phyloP scores from a whole-genome alignment of 2,113 vertebrate genomes.

The Psephotus haematonotus region DNA sequence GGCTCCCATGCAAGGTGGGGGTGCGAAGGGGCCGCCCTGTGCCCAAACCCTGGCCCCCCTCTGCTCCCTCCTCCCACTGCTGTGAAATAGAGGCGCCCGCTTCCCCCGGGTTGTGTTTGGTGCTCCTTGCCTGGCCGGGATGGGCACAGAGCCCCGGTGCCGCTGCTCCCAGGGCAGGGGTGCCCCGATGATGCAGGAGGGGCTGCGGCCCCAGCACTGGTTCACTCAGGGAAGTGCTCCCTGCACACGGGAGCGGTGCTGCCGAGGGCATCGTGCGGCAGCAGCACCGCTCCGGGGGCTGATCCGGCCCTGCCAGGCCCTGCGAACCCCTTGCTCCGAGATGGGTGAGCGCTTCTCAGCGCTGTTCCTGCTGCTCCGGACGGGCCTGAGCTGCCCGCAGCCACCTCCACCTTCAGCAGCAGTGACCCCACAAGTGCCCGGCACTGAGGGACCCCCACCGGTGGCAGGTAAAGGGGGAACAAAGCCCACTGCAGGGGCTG shows the following conservation, averaged over 20 bases:
- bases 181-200: fast-evolving
- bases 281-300: not conserved
- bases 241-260: fast-evolving
- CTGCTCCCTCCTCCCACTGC: not conserved
- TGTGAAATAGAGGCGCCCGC: fast-evolving
- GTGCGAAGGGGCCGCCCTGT: not conserved
- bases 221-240: not conserved
- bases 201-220: not conserved
- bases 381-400: not conserved
- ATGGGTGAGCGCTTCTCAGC: no score
- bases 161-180: not conserved
- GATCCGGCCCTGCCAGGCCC: not conserved
- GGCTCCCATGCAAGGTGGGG: fast-evolving
- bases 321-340: not conserved
- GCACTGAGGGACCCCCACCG: fast-evolving
- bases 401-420: not conserved
- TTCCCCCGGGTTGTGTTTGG: fast-evolving
- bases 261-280: not conserved
- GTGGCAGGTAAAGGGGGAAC: not conserved
- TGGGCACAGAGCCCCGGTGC: not conserved
- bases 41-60: no score
- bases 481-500: not conserved
- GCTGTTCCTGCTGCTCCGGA: not conserved
- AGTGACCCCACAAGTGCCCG: not conserved
- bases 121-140: not conserved